Percentiles rank a stretch among this genome's conserved stretches.
Conservation (phyloP, 2,113 vertebrate species). For the Antechinus stuartii region DNA sequence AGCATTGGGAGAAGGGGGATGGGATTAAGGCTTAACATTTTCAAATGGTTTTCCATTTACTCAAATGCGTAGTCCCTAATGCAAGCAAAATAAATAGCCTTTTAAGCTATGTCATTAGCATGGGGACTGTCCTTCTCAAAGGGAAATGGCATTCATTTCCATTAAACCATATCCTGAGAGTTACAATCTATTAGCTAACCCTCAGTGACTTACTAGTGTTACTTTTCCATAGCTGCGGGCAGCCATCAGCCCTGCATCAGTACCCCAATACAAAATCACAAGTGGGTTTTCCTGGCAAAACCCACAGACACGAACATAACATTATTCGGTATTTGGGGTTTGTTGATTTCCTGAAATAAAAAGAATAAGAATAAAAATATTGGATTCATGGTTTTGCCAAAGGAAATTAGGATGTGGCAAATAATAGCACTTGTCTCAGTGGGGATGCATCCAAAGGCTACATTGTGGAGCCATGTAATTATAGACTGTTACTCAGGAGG, state of each 20-base stretch:
- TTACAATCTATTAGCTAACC: neutral
- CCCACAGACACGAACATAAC: neutral
- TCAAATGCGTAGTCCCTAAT: neutral
- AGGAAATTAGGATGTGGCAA: conserved; percentile 4
- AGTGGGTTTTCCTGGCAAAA: neutral
- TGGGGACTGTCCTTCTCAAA: neutral
- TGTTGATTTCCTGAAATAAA: neutral
- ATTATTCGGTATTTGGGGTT: neutral
- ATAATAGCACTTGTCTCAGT: neutral
- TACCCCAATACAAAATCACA: neutral
- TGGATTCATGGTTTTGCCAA: neutral
- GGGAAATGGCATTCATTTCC: neutral
- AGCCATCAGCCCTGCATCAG: neutral
- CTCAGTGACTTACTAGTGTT: neutral
- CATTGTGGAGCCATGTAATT: neutral
- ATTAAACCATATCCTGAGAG: neutral
- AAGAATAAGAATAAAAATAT: neutral
- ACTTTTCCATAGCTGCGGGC: neutral
- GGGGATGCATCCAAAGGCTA: neutral
- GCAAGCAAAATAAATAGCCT: neutral
- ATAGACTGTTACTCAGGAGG: neutral
- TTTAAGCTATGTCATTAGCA: neutral
- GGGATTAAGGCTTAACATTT: neutral
- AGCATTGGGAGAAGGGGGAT: neutral
- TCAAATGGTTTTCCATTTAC: neutral